Evolutionary conservation across 2,797 vertebrate species (phyloP).

Genomic region (Enteromius fasciolatus): DNA sequence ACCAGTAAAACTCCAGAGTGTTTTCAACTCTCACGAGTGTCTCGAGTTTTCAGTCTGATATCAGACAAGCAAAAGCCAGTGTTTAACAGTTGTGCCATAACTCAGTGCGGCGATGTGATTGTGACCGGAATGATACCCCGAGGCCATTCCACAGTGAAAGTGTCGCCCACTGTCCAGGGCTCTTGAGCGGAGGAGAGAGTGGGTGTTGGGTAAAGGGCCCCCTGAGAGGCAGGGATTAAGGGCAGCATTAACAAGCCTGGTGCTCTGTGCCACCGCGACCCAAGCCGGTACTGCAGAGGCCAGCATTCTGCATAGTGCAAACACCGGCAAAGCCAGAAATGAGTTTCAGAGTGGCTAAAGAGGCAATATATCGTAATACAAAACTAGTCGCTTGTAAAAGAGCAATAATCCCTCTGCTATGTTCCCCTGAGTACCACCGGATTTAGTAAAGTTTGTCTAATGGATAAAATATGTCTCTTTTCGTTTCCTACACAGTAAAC

Average conservation of each 20-base stretch:
- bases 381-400: conserved; percentile 34
- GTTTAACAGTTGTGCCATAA: conserved; percentile 24
- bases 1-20: conserved; percentile 24
- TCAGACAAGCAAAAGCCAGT: neutral
- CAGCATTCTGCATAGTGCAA: conserved; percentile 16
- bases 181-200: conserved; percentile 42
- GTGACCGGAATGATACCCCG: conserved; percentile 43
- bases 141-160: conserved; percentile 45
- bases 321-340: conserved; percentile 7
- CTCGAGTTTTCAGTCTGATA: conserved; percentile 12
- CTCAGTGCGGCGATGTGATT: conserved; percentile 33
- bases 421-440: neutral
- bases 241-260: conserved; percentile 53
- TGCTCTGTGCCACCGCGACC: conserved; percentile 50
- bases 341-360: conserved; percentile 18
- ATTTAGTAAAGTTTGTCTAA: conserved; percentile 44
- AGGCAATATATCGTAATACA: conserved; percentile 23
- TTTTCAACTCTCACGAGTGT: neutral
- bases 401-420: conserved; percentile 24
- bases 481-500: conserved; percentile 21
- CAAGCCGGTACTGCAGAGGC: conserved; percentile 37
- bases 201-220: conserved; percentile 48
- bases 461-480: conserved; percentile 34
- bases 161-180: conserved; percentile 6
- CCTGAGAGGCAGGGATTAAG: conserved; percentile 59